Evolutionary conservation across 1,140 invertebrate genomes (phyloP), one percentile per base, ranked within the genome.

Genomic region (Drosophila murphyi): DNA sequence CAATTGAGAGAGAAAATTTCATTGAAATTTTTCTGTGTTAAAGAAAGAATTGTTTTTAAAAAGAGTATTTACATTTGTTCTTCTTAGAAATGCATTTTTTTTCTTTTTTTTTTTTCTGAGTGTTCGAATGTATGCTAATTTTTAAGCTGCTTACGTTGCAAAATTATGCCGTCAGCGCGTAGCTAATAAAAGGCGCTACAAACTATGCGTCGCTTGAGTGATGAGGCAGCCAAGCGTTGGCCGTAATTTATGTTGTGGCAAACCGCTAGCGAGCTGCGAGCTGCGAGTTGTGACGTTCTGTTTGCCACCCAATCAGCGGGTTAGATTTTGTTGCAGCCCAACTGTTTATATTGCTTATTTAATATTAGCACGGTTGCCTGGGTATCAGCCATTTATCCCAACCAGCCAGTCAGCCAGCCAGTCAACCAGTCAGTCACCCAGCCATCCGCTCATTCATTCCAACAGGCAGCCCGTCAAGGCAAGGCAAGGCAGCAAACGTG

Each of bases 181-280:
- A 87, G 85, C 83, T 88, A 88, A 88, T 88, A 88, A 88, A 85
- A 86, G 76, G 80, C 81, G 82, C 81, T 69, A 55, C 81, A 74
- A 88, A 88, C 83, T 89, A 83, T 70, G 76, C 80, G 77, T 78
- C 82, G 83, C 80, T 72, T 88, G 83, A 88, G 76, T 89, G 83
- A 88, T 88, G 83, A 88, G 85, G 85, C 85, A 89, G 80, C 65
- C 83, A 56, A 83, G 80, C 83, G 80, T 88, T 80, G 60, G 85
- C 80, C 80, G 79, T 88, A 88, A 88, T 88, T 88, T 88, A 88
- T 88, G 83, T 83, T 88, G 83, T 73, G 85, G 85, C 82, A 80
- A 89, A 80, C 85, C 83, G 28, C 50, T 35, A 55, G 31, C n/a
- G 4, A 57, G 29, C 43, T 5, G n/a, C 37, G 43, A 12, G 50